phyloP scores from a whole-genome alignment of 2,797 vertebrate species.

The Schizopygopsis pylzovi region DNA sequence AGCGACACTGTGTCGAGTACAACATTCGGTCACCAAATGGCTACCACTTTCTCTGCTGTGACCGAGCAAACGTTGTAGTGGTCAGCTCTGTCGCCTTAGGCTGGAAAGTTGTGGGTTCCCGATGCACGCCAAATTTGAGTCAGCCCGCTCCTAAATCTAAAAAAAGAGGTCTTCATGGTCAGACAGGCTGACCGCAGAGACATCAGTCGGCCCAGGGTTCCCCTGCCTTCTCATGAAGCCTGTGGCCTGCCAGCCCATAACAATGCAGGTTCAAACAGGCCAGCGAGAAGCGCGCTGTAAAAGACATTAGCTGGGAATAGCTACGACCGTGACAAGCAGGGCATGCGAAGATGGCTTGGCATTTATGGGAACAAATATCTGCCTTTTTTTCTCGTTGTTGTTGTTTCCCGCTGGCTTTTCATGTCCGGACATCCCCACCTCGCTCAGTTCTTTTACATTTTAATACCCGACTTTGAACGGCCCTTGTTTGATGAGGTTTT shows the following conservation, averaged over 20 bases:
- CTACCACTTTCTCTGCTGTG: slow-evolving; percentile 58
- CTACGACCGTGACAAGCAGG: slow-evolving; percentile 36
- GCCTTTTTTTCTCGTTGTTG: slow-evolving; percentile 42
- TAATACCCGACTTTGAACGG: slow-evolving; percentile 56
- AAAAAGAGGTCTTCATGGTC: slow-evolving; percentile 65
- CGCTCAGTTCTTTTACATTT: slow-evolving; percentile 51
- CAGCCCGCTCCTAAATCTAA: slow-evolving; percentile 68
- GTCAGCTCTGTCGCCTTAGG: slow-evolving; percentile 67
- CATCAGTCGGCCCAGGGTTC: slow-evolving; percentile 66
- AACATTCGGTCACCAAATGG: slow-evolving; percentile 62
- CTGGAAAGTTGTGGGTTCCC: slow-evolving; percentile 69
- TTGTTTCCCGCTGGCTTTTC: slow-evolving; percentile 51
- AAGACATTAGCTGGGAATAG: slow-evolving; percentile 67
- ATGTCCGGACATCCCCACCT: slow-evolving; percentile 41
- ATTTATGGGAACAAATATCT: slow-evolving; percentile 59
- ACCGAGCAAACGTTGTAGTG: slow-evolving; percentile 68
- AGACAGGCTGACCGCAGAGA: slow-evolving; percentile 68
- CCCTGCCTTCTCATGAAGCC: slow-evolving; percentile 65
- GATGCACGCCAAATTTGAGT: slow-evolving; percentile 64
- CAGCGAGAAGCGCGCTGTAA: slow-evolving; percentile 55
- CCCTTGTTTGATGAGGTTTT: slow-evolving; percentile 61
- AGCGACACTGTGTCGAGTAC: slow-evolving; percentile 57
- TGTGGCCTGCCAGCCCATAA: slow-evolving; percentile 56
- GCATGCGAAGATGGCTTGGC: slow-evolving; percentile 39
- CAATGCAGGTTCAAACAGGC: slow-evolving; percentile 65